Conservation (phyloP, 1,140 invertebrate genomes). For the Pararge aegeria region DNA sequence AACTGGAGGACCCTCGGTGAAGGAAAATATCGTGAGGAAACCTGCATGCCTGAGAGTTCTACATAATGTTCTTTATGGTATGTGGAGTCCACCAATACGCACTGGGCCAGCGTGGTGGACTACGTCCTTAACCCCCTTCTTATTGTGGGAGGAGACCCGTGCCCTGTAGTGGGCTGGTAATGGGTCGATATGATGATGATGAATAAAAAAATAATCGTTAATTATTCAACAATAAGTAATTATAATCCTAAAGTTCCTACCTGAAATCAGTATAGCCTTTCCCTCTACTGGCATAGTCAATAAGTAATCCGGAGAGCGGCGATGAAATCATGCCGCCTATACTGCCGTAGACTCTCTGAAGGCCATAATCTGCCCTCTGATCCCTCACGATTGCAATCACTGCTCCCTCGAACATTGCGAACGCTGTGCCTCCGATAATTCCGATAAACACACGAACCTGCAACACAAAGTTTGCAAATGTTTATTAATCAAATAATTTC, state of each 20-base stretch:
- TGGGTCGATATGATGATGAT: no score
- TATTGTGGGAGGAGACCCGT: no score
- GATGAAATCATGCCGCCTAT: constrained; percentile 90
- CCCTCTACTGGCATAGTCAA: constrained; percentile 82
- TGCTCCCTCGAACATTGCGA: constrained; percentile 91
- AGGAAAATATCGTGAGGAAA: no score
- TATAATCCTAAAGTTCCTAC: constrained; percentile 71
- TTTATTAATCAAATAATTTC: background rate
- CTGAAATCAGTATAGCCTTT: constrained; percentile 86
- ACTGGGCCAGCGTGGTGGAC: no score
- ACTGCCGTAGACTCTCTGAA: constrained; percentile 89
- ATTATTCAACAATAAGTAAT: no score
- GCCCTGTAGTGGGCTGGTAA: no score
- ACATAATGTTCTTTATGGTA: no score
- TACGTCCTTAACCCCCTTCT: no score
- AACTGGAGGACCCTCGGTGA: no score
- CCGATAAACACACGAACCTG: constrained; percentile 86
- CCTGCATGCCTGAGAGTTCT: no score
- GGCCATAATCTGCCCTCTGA: constrained; percentile 89
- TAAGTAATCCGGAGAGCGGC: constrained; percentile 87
- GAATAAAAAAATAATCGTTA: no score
- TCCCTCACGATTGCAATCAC: constrained; percentile 89
- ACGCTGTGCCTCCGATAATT: constrained; percentile 86
- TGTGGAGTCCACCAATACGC: no score
- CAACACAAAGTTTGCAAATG: background rate